Evolutionary conservation across 2,113 vertebrate genomes (phyloP).

Genomic region (Sminthopsis crassicaudata): DNA sequence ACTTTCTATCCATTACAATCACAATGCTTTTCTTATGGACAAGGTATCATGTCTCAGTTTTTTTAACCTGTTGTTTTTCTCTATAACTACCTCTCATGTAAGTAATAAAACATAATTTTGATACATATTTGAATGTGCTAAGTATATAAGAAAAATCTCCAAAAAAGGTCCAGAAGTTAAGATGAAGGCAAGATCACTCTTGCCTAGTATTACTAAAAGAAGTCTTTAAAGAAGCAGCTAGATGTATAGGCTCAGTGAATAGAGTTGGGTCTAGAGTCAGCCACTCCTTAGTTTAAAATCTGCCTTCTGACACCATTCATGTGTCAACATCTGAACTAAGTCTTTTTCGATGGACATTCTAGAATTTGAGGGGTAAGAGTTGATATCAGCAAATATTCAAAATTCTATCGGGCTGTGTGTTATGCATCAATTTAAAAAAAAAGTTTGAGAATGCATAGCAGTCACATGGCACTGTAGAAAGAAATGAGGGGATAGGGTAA

Average conservation of each 20-base stretch:
- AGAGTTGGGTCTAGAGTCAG: neutral
- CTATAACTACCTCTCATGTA: neutral
- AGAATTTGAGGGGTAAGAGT: neutral
- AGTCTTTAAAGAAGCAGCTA: neutral
- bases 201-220: neutral
- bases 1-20: neutral
- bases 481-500: neutral
- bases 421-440: neutral
- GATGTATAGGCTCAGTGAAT: neutral
- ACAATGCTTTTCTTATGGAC: neutral
- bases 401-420: neutral
- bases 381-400: neutral
- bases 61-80: neutral
- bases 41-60: neutral
- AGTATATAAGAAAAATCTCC: neutral
- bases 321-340: neutral
- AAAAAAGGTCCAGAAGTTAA: neutral
- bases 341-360: neutral
- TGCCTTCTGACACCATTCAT: neutral
- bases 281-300: neutral
- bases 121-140: neutral
- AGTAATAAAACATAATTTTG: neutral
- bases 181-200: neutral
- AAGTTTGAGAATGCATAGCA: neutral
- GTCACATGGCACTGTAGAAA: neutral